Evolutionary conservation across 23 tunicate species (phyloP).

Genomic region (Diplosoma virens): DNA sequence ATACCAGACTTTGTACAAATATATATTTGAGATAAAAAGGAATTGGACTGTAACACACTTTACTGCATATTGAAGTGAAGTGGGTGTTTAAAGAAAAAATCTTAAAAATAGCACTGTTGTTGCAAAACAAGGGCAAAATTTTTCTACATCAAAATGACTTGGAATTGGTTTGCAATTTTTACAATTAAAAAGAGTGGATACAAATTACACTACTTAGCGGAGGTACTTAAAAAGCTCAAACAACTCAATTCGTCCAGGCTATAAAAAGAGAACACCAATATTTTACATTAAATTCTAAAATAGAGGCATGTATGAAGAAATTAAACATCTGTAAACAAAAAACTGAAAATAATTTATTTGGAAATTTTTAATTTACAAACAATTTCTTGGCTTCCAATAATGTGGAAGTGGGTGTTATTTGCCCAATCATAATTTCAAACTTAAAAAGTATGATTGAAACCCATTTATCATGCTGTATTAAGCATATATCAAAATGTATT

Average conservation of each 20-base stretch:
- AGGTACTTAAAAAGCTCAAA: not conserved
- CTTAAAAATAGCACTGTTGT: too few species aligned
- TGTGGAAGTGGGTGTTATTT: not conserved
- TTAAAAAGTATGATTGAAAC: too few species aligned
- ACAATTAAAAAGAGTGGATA: not conserved
- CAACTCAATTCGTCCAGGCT: not conserved
- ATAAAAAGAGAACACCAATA: too few species aligned
- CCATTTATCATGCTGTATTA: too few species aligned
- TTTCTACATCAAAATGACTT: not conserved
- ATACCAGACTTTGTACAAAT: too few species aligned
- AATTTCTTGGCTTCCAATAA: not conserved
- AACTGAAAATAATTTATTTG: not conserved
- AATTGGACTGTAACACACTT: too few species aligned
- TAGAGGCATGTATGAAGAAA: not conserved
- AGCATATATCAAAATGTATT: too few species aligned
- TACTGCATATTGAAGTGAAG: too few species aligned
- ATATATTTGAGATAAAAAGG: too few species aligned
- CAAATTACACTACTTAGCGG: not conserved
- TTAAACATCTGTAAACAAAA: not conserved
- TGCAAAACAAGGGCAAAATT: not conserved
- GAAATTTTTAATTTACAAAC: not conserved
- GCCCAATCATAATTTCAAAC: not conserved
- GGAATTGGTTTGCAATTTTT: not conserved
- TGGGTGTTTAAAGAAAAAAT: too few species aligned
- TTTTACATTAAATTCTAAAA: not conserved